Evolutionary conservation across 2,888 invertebrate genomes (phyloP), one percentile per base, ranked within the genome.

Genomic region (Cabera pusaria): DNA sequence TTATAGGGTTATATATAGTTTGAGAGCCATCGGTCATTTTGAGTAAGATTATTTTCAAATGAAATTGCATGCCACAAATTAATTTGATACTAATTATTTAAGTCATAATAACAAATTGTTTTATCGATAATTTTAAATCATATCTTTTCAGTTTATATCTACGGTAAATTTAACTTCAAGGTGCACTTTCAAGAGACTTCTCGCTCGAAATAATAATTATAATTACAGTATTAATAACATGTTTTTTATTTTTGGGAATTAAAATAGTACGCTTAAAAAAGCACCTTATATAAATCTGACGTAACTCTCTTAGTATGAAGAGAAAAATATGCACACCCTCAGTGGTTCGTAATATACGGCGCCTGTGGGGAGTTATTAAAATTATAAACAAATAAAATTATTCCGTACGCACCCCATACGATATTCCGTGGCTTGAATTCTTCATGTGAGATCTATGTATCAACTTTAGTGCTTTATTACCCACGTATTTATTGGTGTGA

Each of bases 341-440:
- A 49, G 43, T 28, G 36, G 6, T 26, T 43, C 42, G 59, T 57
- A 64, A 73, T 68, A 72, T 71, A 70, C 60, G 66, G 45, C 63
- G 69, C 58, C 68, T 59, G 63, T 59, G 56, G 79, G 83, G 83
- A 74, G 82, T 83, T 86, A 87, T 87, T 86, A 86, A 85, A 86
- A 85, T 86, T 85, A 85, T 83, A 85, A 85, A 86, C 85, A 86
- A 85, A 86, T 86, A 86, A 82, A 81, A 84, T 82, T 84, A 84
- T 84, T 81, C 84, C 69, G 63, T 51, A 62, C 67, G 60, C 72
- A 71, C 78, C 76, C 75, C 66, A 61, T 58, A 61, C 59, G 56
- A 52, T 51, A 50, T 45, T 62, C 57, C 72, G 70, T 72, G 73
- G 69, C 50, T 54, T 63, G 77, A 78, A 78, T 81, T 64, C 65